These are phyloP conservation scores for Oscheius sp. DNA, from an alignment of 2,888 invertebrate genomes.

Conservation along the genomic window DNA sequence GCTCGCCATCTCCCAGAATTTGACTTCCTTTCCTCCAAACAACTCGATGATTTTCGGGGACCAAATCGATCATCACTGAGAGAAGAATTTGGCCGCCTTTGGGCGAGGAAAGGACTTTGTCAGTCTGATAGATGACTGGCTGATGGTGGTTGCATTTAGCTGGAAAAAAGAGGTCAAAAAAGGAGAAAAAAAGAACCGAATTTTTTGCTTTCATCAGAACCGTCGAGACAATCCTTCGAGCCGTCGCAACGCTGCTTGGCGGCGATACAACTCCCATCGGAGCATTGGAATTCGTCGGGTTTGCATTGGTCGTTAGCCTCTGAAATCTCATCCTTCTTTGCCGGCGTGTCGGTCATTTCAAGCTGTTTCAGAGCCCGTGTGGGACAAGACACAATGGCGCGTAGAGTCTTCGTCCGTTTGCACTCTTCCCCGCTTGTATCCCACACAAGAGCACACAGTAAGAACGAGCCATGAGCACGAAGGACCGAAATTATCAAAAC, in stretches of 20 bases:
- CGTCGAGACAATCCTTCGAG: slow-evolving; percentile 89
- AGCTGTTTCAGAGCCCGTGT: slow-evolving; percentile 19
- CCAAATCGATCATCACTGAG: slow-evolving; percentile 48
- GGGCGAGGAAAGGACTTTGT: slow-evolving; percentile 46
- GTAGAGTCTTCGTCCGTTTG: slow-evolving; percentile 26
- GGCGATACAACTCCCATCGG: slow-evolving; percentile 55
- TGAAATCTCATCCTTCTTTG: slow-evolving; percentile 32
- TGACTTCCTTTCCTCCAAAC: slow-evolving; percentile 14
- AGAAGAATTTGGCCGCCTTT: slow-evolving; percentile 47
- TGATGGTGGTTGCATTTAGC: slow-evolving; percentile 52
- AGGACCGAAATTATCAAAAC: no score
- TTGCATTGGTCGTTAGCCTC: slow-evolving; percentile 45
- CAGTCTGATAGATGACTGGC: slow-evolving; percentile 52
- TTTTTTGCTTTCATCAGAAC: slow-evolving; percentile 81
- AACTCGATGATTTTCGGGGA: slow-evolving; percentile 46
- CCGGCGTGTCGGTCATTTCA: slow-evolving; percentile 19
- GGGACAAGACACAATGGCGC: slow-evolving; percentile 29
- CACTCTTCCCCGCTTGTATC: slow-evolving; percentile 29
- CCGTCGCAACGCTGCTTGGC: slow-evolving; percentile 79
- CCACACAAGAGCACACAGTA: slow-evolving; percentile 20
- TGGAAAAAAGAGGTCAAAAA: slow-evolving; percentile 14
- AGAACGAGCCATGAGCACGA: slow-evolving; percentile 22
- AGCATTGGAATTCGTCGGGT: slow-evolving; percentile 55
- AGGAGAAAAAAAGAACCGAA: slow-evolving; percentile 33
- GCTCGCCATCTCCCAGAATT: slow-evolving; percentile 26